Evolutionary conservation across 2,888 invertebrate genomes (phyloP), one percentile per base, ranked within the genome.

Genomic region (Chymomyza amoena): DNA sequence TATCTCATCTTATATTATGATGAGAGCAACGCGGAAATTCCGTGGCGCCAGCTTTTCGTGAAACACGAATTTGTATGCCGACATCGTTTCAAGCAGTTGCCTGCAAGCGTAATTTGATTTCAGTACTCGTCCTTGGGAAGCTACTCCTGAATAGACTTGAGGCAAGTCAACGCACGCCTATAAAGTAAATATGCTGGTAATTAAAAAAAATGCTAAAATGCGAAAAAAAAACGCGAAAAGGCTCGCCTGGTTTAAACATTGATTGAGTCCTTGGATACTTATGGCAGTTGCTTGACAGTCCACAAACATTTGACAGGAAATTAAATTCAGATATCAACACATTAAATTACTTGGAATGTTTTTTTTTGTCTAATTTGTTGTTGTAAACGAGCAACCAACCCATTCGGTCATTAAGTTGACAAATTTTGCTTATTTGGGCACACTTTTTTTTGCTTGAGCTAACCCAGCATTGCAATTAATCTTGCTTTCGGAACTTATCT

Each of bases 401-500:
- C 39, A 45, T 45, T 45, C 13, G 39, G 39, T 45, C 39, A 45
- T 45, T 45, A 45, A 45, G 39, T 45, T 45, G 39, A 45, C 39
- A 45, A 45, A 45, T 45, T 45, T 45, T 45, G 39, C 13, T 45
- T 45, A 45, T 45, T 45, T 45, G 39, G 39, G 39, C 71, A 69
- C 72, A 74, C 82, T 76, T 84, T 64, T 36, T 66, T 59, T 50
- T 60, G 32, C 32, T 32, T 32, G 25, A 68, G 3, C 71, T 70
- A 13, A 61, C 71, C 50, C 61, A 15, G 54, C 54, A 70, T 70
- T 73, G 66, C 80, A 84, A 83, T 83, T 87, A 87, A 83, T 84
- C 82, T 78, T 45, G 39, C 61, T 28, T 57, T 68, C 39, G 69
- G 51, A 51, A 68, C 66, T 79, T 79, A 79, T 79, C 80, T 16